These are phyloP conservation scores for Andricus curvator DNA, from an alignment of 2,888 invertebrate genomes.

Conservation along the genomic window DNA sequence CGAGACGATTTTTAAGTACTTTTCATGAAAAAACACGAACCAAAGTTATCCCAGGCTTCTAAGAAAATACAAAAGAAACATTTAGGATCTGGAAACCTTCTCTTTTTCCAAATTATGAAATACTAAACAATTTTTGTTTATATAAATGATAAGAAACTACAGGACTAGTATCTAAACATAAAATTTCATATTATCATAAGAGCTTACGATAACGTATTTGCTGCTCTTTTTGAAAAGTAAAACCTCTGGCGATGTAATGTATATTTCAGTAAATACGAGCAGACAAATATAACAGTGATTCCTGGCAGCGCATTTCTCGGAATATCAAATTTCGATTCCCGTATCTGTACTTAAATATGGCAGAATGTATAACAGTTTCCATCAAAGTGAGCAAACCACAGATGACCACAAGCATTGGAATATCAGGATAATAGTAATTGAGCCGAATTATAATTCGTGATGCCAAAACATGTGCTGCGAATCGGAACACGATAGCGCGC, in stretches of 20 bases:
- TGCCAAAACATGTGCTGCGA: background rate
- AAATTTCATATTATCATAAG: too few relatives aligned
- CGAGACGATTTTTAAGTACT: too few relatives aligned
- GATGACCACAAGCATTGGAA: background rate
- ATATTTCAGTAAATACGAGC: background rate
- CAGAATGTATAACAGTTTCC: background rate
- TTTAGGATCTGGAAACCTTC: too few relatives aligned
- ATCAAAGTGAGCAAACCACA: background rate
- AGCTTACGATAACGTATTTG: too few relatives aligned
- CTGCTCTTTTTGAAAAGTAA: background rate
- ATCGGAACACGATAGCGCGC: background rate
- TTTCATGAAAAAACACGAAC: too few relatives aligned
- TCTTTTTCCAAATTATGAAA: too few relatives aligned
- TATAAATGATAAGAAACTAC: too few relatives aligned
- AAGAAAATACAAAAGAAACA: too few relatives aligned
- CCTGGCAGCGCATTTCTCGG: background rate
- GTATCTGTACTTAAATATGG: background rate
- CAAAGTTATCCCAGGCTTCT: too few relatives aligned
- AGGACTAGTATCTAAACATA: too few relatives aligned
- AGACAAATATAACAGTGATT: background rate
- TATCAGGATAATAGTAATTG: background rate
- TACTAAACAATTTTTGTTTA: too few relatives aligned
- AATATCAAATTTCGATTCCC: background rate
- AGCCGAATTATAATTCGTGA: background rate
- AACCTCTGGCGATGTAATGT: background rate